Evolutionary conservation across 2,113 vertebrate species (phyloP).

Genomic region (Glaucidium brasilianum): DNA sequence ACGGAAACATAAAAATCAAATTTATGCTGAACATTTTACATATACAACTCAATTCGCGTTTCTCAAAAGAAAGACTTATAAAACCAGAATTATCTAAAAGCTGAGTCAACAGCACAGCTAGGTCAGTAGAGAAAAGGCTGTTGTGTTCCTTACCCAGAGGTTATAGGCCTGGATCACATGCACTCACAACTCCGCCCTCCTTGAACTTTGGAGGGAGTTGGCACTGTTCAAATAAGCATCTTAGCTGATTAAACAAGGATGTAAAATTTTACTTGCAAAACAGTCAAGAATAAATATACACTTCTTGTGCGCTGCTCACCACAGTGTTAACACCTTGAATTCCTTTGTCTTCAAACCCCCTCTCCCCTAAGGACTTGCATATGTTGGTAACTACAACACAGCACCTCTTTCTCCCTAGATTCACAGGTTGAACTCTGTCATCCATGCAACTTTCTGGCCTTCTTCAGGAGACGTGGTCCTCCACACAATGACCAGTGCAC

Average conservation of each 20-base stretch:
- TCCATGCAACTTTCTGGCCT: neutral
- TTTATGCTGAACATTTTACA: neutral
- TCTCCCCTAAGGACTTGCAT: neutral
- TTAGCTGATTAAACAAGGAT: neutral
- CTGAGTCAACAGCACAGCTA: neutral
- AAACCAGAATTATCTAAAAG: neutral
- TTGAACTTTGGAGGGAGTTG: neutral
- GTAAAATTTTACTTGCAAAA: neutral
- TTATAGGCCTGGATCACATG: neutral
- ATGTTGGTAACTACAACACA: neutral
- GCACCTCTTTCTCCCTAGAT: neutral
- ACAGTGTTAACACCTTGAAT: neutral
- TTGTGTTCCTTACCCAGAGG: neutral
- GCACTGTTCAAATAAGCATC: neutral
- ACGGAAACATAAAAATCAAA: neutral
- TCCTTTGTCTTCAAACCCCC: neutral
- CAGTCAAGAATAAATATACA: neutral
- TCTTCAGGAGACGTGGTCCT: neutral
- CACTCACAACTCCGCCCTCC: neutral
- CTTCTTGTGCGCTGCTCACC: neutral
- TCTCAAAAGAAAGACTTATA: neutral
- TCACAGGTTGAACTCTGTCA: neutral
- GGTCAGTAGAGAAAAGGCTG: neutral
- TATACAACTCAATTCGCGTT: neutral
- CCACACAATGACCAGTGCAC: neutral